Percentiles rank a stretch among this genome's conserved stretches.
Evolutionary conservation across 2,888 invertebrate genomes (phyloP).

Genomic region (Nemotelus nigrinus): DNA sequence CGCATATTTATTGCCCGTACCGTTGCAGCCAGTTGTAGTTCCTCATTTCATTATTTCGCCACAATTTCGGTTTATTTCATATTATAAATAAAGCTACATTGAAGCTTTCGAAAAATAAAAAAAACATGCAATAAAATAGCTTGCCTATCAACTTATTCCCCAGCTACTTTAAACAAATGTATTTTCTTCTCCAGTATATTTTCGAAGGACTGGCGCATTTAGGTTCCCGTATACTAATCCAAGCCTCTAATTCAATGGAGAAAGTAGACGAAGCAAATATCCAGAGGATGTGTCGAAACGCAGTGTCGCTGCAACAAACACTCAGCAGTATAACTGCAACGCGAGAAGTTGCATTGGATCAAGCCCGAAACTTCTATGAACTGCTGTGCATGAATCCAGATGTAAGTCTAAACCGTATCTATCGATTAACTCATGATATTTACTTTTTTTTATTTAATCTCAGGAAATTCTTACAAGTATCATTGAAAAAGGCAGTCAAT

Average conservation of each 20-base stretch:
- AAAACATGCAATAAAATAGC: too few relatives aligned
- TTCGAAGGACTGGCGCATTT: conserved; percentile 88
- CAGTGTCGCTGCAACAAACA: conserved; percentile 85
- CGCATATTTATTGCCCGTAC: too few relatives aligned
- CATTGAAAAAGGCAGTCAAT: conserved; percentile 87
- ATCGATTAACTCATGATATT: conserved; percentile 14
- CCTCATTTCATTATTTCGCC: too few relatives aligned
- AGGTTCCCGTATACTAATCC: conserved; percentile 82
- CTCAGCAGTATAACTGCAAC: conserved; percentile 85
- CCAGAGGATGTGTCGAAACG: conserved; percentile 86
- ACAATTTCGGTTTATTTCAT: too few relatives aligned
- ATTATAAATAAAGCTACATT: too few relatives aligned
- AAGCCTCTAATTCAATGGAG: conserved; percentile 81
- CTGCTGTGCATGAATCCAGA: conserved; percentile 84
- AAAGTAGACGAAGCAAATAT: conserved; percentile 83
- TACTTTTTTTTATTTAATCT: conserved; percentile 49
- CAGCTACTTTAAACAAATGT: too few relatives aligned
- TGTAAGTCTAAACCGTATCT: conserved; percentile 65
- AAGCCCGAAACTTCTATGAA: conserved; percentile 89
- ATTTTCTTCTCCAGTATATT: conserved; percentile 74
- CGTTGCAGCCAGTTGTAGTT: too few relatives aligned
- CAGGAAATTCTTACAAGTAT: conserved; percentile 86
- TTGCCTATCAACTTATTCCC: too few relatives aligned
- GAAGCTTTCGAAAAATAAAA: too few relatives aligned
- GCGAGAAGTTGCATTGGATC: conserved; percentile 84